These are phyloP conservation scores for Labia minor DNA, from an alignment of 2,888 invertebrate species.

Conservation along the genomic window DNA sequence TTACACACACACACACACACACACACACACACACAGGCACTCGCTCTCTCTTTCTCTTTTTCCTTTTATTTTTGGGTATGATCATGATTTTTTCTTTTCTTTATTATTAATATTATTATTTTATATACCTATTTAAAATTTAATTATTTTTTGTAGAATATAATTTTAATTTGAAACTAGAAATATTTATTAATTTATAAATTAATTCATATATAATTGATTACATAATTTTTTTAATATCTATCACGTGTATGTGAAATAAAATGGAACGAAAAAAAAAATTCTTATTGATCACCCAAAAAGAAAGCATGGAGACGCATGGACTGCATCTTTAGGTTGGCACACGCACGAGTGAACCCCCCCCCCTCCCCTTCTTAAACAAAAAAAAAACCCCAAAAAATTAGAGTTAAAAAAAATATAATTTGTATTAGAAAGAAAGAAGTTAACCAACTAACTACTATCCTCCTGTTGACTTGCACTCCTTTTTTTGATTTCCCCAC, in stretches of 20 bases:
- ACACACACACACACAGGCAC: background rate
- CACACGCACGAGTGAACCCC: background rate
- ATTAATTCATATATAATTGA: too few species aligned
- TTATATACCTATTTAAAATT: too few species aligned
- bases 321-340: background rate
- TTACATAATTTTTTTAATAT: too few species aligned
- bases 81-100: background rate
- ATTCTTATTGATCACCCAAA: background rate
- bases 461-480: background rate
- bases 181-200: too few species aligned
- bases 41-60: background rate
- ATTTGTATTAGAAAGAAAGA: background rate
- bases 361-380: background rate
- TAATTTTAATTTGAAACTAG: too few species aligned
- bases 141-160: too few species aligned
- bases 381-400: too few species aligned
- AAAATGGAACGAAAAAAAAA: too few species aligned
- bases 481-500: too few species aligned
- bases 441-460: background rate
- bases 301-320: background rate
- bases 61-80: background rate
- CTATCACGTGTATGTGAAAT: too few species aligned
- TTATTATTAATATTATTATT: background rate
- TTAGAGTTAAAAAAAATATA: background rate
- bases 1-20: background rate